These are phyloP conservation scores for Felis chaus DNA, from an alignment of 2,113 vertebrate genomes.

Conservation along the genomic window DNA sequence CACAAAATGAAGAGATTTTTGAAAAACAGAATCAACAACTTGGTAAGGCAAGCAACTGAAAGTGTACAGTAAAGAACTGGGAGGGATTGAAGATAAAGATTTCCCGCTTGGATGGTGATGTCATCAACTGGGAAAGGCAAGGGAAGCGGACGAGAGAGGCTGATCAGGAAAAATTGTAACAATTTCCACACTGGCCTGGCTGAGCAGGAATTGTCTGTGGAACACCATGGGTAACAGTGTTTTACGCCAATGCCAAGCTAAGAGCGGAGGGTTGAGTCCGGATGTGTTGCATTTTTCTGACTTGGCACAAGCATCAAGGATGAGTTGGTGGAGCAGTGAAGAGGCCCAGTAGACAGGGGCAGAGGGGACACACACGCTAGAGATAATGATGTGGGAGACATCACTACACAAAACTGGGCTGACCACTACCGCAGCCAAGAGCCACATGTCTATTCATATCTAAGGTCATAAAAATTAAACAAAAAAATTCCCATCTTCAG, in stretches of 20 bases:
- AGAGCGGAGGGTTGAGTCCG: background rate
- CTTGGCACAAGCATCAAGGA: background rate
- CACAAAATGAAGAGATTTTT: background rate
- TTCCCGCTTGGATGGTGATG: background rate
- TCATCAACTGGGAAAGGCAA: background rate
- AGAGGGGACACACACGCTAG: background rate
- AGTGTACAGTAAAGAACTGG: background rate
- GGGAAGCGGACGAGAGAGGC: background rate
- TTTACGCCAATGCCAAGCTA: background rate
- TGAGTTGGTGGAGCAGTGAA: background rate
- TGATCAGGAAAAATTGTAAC: background rate
- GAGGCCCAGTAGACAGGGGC: no score
- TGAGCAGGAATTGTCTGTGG: background rate
- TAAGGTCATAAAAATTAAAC: background rate
- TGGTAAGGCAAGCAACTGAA: background rate
- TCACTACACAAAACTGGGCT: background rate
- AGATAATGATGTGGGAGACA: background rate
- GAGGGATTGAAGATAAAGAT: background rate
- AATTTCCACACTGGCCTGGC: background rate
- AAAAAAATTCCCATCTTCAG: background rate
- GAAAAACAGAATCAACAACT: background rate
- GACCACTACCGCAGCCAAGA: background rate
- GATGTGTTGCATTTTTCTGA: background rate
- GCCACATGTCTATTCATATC: background rate
- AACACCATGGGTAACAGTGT: fast-evolving